These are phyloP conservation scores for Apamea crenata DNA, from an alignment of 2,888 invertebrate genomes.

Conservation along the genomic window DNA sequence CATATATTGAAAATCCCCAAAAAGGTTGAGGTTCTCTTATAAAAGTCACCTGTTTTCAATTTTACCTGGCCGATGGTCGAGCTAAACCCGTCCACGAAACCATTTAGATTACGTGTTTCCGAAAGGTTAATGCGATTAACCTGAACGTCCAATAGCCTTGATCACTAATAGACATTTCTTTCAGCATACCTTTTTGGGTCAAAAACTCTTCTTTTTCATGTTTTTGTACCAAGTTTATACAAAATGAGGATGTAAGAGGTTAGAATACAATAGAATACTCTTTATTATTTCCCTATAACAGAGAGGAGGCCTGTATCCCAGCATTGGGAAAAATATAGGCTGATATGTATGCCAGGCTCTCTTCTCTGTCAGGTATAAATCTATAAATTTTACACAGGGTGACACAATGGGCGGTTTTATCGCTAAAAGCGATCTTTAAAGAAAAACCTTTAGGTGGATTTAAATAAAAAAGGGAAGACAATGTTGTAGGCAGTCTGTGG, in stretches of 20 bases:
- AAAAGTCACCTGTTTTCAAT: slow-evolving; percentile 40
- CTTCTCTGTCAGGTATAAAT: neutral
- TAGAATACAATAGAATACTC: neutral
- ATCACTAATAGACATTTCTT: slow-evolving; percentile 43
- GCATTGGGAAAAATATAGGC: neutral
- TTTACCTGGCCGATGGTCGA: slow-evolving; percentile 24
- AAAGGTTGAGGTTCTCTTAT: slow-evolving; percentile 2
- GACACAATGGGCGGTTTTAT: neutral
- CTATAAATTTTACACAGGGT: neutral
- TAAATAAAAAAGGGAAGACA: neutral
- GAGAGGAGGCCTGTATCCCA: neutral
- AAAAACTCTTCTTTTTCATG: neutral
- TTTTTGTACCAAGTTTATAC: neutral
- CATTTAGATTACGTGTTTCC: slow-evolving; percentile 60
- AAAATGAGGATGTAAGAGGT: neutral
- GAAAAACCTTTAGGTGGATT: neutral
- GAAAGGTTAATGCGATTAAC: slow-evolving; percentile 61
- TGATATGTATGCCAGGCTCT: neutral
- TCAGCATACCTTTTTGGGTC: slow-evolving; percentile 31
- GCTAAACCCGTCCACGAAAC: slow-evolving; percentile 46
- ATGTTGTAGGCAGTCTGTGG: neutral
- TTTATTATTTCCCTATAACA: neutral
- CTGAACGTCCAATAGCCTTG: slow-evolving; percentile 36
- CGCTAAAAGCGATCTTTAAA: neutral
- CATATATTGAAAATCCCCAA: neutral